Evolutionary conservation across 2,888 invertebrate genomes (phyloP).

Genomic region (Stenichneumon culpator): DNA sequence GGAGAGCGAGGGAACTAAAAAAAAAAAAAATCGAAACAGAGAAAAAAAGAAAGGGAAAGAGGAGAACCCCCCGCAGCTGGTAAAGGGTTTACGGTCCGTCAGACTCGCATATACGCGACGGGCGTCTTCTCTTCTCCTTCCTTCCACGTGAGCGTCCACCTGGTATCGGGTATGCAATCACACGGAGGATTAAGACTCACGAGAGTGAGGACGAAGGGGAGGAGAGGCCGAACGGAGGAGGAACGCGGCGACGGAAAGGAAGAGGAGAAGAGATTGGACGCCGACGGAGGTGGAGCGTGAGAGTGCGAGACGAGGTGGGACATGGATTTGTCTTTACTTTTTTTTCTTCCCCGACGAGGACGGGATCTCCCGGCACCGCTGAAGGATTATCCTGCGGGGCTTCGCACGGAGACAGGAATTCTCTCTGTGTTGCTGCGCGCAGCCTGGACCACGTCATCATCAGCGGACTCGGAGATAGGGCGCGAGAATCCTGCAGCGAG

Average conservation of each 20-base stretch:
- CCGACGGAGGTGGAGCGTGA: conserved; percentile 64
- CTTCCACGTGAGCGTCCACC: conserved; percentile 82
- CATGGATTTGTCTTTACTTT: conserved; percentile 74
- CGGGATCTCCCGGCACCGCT: conserved; percentile 65
- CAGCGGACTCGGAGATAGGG: conserved; percentile 46
- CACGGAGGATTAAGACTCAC: conserved; percentile 82
- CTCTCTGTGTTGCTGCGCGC: conserved; percentile 45
- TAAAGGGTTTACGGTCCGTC: conserved; percentile 83
- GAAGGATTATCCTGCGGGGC: conserved; percentile 80
- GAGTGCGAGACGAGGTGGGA: conserved; percentile 63
- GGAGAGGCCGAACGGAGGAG: conserved; percentile 64
- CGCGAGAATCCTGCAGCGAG: conserved; percentile 41
- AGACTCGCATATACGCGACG: conserved; percentile 78
- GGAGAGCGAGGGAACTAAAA: conserved; percentile 24
- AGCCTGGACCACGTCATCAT: conserved; percentile 59
- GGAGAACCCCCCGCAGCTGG: conserved; percentile 82
- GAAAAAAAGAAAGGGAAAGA: conserved; percentile 61
- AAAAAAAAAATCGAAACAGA: conserved; percentile 15
- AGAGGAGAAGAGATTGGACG: conserved; percentile 34
- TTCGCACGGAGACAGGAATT: conserved; percentile 55
- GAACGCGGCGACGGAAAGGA: conserved; percentile 40
- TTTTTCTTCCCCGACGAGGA: conserved; percentile 60
- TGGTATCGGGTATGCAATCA: conserved; percentile 83
- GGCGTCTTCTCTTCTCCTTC: conserved; percentile 76
- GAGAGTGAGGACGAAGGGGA: conserved; percentile 72